Conservation (phyloP, 2,888 invertebrate species). For the Atethmia centrago region DNA sequence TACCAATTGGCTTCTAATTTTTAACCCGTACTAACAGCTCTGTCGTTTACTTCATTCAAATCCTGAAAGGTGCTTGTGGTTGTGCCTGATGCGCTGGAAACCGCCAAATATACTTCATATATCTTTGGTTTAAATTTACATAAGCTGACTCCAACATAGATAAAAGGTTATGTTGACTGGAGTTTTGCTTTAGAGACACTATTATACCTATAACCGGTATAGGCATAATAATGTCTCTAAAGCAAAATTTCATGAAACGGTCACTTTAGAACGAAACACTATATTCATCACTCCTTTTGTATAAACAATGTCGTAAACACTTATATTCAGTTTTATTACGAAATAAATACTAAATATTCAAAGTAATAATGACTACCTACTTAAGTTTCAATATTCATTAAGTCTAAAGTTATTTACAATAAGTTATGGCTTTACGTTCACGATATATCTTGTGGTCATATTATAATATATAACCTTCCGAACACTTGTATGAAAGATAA, state of each 20-base stretch:
- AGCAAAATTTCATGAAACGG: background rate
- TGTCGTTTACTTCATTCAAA: no score
- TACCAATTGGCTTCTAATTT: no score
- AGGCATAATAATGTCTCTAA: no score
- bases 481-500: constrained; percentile 13
- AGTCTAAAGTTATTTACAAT: constrained; percentile 29
- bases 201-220: no score
- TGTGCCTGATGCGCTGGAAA: no score
- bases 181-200: no score
- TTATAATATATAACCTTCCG: constrained; percentile 22
- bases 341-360: constrained; percentile 32
- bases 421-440: constrained; percentile 28
- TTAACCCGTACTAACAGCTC: no score
- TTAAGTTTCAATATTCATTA: constrained; percentile 48
- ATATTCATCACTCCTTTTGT: background rate
- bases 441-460: constrained; percentile 1
- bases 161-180: background rate
- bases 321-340: constrained; percentile 22
- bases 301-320: constrained; percentile 1
- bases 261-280: background rate
- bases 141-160: no score
- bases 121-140: no score
- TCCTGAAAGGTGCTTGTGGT: no score
- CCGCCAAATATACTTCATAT: no score
- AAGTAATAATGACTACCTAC: constrained; percentile 29